A percentile compares a stretch with the other conserved stretches of the same genome.
Conservation (phyloP, 2,888 invertebrate genomes). For the Amitus sp. region DNA sequence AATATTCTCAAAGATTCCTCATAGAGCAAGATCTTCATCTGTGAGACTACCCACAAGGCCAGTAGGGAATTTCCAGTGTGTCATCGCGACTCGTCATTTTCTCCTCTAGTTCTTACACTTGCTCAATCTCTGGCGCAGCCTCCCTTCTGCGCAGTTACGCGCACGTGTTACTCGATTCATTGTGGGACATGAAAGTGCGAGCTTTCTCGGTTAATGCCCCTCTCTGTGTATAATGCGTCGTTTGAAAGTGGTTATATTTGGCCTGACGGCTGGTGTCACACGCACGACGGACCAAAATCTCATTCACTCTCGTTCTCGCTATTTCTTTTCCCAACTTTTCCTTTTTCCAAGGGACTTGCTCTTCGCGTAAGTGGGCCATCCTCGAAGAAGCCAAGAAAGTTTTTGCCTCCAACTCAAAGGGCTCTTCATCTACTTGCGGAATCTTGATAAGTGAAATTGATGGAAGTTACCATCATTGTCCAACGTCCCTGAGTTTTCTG, state of each 20-base stretch:
- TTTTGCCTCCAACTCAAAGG: too few relatives aligned
- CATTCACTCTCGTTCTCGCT: neutral
- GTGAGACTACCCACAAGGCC: slow-evolving; percentile 1
- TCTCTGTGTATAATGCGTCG: neutral
- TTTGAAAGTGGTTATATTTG: slow-evolving; percentile 8
- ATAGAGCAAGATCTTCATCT: too few relatives aligned
- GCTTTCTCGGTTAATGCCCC: slow-evolving; percentile 9
- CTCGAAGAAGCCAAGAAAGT: too few relatives aligned
- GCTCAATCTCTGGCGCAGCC: neutral
- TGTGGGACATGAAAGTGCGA: slow-evolving; percentile 6
- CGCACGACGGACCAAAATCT: slow-evolving; percentile 2
- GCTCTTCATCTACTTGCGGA: slow-evolving; percentile 6
- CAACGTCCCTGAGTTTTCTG: too few relatives aligned
- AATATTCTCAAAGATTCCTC: too few relatives aligned
- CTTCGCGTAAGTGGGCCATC: slow-evolving; percentile 2
- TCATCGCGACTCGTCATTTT: neutral
- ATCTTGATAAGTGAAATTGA: slow-evolving; percentile 7
- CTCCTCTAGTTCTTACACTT: neutral
- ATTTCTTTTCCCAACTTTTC: slow-evolving; percentile 8
- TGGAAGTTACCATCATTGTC: neutral
- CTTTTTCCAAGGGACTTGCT: neutral
- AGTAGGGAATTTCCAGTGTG: slow-evolving; percentile 3
- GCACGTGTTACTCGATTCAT: slow-evolving; percentile 12
- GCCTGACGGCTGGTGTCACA: neutral
- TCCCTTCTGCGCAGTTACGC: slow-evolving; percentile 10